Evolutionary conservation across 2,113 vertebrate species (phyloP).

Genomic region (Meriones unguiculatus): DNA sequence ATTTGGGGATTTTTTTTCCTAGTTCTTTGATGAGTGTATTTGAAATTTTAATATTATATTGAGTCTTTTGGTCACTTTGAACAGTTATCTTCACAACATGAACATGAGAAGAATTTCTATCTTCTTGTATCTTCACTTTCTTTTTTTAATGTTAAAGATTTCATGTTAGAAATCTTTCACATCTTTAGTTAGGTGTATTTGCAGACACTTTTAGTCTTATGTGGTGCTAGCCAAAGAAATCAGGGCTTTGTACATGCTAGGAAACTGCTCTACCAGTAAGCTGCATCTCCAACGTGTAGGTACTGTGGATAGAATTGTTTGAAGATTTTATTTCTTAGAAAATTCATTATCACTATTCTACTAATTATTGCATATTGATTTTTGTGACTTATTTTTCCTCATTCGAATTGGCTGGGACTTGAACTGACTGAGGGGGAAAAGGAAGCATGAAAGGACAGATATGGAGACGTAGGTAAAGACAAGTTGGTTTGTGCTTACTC

Average conservation of each 20-base stretch:
- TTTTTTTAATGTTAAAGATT: background rate
- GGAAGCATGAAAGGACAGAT: background rate
- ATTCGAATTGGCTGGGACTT: background rate
- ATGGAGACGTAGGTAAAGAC: background rate
- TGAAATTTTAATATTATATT: background rate
- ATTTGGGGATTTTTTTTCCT: background rate
- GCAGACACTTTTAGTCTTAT: background rate
- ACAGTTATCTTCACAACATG: background rate
- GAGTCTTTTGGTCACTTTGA: background rate
- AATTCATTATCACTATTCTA: background rate
- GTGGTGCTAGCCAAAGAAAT: background rate
- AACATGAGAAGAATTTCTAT: background rate
- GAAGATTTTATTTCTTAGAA: background rate
- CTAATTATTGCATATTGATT: background rate
- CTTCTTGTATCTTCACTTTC: background rate
- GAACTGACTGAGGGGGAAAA: background rate
- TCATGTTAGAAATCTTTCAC: background rate
- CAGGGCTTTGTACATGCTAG: background rate
- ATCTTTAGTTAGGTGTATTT: background rate
- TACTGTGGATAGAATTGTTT: background rate
- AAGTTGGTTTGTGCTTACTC: background rate
- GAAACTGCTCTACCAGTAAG: background rate
- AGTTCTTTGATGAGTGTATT: background rate
- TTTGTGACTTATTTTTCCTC: background rate
- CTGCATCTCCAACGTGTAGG: background rate